Evolutionary conservation across 1,140 invertebrate species (phyloP), one percentile per base, ranked within the genome.

Genomic region (Macrotrachela quadricornifera): DNA sequence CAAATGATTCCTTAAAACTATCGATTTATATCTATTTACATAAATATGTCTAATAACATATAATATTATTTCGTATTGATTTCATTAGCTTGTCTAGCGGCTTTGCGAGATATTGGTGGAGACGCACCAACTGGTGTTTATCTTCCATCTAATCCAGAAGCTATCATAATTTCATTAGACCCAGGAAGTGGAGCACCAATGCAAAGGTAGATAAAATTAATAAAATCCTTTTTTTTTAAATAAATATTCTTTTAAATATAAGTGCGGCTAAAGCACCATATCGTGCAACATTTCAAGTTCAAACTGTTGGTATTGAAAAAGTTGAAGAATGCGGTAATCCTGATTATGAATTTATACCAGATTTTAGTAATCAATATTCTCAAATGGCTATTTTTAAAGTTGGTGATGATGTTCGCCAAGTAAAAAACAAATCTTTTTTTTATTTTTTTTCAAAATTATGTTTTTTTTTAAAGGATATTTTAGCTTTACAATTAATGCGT

Each of bases 241-340:
- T 4, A 30, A 30, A 4, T 2, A 30, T 30, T 30, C 8, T 30
- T 30, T 30, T 30, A 8, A 30, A 4, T 30, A 30, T 30, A 4
- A 30, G 90, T 75, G 92, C 92, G 17, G 92, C 91, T 0, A 99
- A 99, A 72, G 92, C 92, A 18, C 92, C 94, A 0, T 99, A 88
- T 69, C 70, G 97, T 52, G 91, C 91, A 0, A 71, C 84, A 48
- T 99, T 99, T 67, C 79, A 84, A 59, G 91, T 97, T 0, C 75
- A 80, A 51, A 78, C 79, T 49, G 91, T 84, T 71, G 88, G 88
- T n/a, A 88, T 97, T 39, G 78, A 80, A 11, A 83, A 88, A 62
- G 73, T 97, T 59, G 92, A 97, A 69, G 66, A 65, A 39, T 64
- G 74, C 12, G 76, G 72, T 3, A 57, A 57, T 45, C 57, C 38